Evolutionary conservation across 2,888 invertebrate genomes (phyloP).

Genomic region (Pherbina coryleti): DNA sequence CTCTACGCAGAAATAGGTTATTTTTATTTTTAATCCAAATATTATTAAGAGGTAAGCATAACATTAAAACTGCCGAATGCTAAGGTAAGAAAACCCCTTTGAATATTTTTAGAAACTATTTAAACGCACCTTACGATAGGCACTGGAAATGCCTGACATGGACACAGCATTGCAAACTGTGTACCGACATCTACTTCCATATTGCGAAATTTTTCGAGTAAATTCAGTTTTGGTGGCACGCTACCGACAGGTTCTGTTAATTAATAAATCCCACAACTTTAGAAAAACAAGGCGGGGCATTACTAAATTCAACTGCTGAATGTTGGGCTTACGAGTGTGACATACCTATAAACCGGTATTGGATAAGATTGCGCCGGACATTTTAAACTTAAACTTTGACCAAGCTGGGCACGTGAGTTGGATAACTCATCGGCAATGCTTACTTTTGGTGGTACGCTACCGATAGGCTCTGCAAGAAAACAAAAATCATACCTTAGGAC

Average conservation of each 20-base stretch:
- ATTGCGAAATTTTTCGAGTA: conserved; percentile 75
- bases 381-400: conserved; percentile 73
- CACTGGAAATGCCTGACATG: conserved; percentile 82
- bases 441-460: conserved; percentile 75
- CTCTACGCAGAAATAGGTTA: conserved; percentile 55
- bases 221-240: conserved; percentile 76
- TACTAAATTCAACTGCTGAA: too few relatives aligned
- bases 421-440: conserved; percentile 70
- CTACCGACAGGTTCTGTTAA: conserved; percentile 71
- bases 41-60: not conserved
- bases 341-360: conserved; percentile 80
- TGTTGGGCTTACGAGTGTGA: conserved; percentile 46
- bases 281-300: too few relatives aligned
- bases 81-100: not conserved
- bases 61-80: not conserved
- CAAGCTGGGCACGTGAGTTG: conserved; percentile 57
- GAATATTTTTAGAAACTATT: conserved; percentile 6
- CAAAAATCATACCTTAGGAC: not conserved
- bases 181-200: conserved; percentile 70
- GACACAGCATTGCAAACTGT: conserved; percentile 78
- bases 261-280: not conserved
- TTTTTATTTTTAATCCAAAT: too few relatives aligned
- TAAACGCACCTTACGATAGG: conserved; percentile 66
- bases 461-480: conserved; percentile 70
- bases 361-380: conserved; percentile 84